A percentile compares a stretch with the other conserved stretches of the same genome.
Conservation (phyloP, 2,888 invertebrate genomes). For the Polietes domitor region DNA sequence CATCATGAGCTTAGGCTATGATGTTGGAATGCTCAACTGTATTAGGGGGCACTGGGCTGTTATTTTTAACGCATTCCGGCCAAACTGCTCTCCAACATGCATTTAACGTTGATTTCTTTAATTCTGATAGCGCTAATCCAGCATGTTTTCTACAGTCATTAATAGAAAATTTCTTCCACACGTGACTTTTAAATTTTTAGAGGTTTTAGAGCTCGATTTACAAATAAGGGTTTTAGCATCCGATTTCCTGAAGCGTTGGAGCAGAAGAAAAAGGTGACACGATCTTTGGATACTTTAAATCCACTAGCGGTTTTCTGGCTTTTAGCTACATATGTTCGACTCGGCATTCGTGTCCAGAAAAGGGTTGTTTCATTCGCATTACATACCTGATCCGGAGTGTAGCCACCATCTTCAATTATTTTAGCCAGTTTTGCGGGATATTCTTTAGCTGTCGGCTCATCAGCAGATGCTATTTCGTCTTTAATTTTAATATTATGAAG, state of each 20-base stretch:
- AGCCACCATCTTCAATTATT: no score
- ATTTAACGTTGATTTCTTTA: constrained; percentile 15
- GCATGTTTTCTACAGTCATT: background rate
- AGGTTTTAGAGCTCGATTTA: constrained; percentile 52
- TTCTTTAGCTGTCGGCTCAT: no score
- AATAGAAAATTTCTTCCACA: no score
- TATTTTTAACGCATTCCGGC: constrained; percentile 20
- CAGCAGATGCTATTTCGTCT: background rate
- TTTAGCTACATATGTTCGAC: background rate
- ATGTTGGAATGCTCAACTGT: background rate
- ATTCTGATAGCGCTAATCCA: constrained; percentile 16
- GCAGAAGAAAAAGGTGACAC: background rate
- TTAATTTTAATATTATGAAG: no score
- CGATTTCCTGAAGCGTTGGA: constrained; percentile 15
- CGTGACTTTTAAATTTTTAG: background rate
- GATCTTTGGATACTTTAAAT: background rate
- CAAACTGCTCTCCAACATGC: constrained; percentile 32
- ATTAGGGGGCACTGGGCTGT: background rate
- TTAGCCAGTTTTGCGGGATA: no score
- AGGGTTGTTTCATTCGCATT: background rate
- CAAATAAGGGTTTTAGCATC: constrained; percentile 28
- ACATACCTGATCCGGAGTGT: no score
- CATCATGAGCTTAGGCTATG: no score
- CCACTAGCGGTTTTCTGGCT: no score
- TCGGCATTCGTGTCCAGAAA: background rate